Conservation (phyloP, 2,113 vertebrate species). For the Leucosticte australis region DNA sequence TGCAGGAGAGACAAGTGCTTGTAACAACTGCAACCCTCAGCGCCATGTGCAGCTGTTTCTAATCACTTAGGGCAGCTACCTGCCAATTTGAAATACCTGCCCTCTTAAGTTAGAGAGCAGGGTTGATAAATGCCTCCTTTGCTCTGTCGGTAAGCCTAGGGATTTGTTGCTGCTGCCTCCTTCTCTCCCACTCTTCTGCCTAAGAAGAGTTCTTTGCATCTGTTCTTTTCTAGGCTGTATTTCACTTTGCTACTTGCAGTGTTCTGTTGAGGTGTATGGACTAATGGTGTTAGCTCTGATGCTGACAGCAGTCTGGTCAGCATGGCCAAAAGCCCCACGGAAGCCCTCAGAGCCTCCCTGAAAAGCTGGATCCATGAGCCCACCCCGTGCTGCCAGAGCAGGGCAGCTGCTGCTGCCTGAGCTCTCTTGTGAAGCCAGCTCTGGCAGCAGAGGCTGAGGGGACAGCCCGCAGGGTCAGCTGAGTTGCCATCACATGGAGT, state of each 20-base stretch:
- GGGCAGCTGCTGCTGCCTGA: not conserved
- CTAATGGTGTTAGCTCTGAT: not conserved
- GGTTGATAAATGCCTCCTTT: not conserved
- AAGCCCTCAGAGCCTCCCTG: not conserved
- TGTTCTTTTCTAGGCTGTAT: not conserved
- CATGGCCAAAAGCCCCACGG: not conserved
- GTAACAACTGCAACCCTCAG: not conserved
- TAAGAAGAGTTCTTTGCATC: not conserved
- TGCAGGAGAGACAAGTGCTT: not conserved
- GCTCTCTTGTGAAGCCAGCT: not conserved
- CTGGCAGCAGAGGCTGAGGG: not conserved
- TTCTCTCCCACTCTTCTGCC: not conserved
- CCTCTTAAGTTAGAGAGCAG: not conserved
- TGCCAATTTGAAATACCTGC: not conserved
- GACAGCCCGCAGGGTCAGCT: not conserved
- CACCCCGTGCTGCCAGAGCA: accelerated
- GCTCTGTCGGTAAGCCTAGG: not conserved
- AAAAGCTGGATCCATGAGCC: not conserved
- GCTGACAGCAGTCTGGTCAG: not conserved
- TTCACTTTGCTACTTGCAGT: not conserved
- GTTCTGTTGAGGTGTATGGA: not conserved
- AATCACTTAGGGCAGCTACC: not conserved
- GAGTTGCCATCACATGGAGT: not conserved
- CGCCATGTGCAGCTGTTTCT: not conserved
- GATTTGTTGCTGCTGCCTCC: not conserved